Conservation (phyloP, 2,888 invertebrate species). For the Callimorpha dominula region DNA sequence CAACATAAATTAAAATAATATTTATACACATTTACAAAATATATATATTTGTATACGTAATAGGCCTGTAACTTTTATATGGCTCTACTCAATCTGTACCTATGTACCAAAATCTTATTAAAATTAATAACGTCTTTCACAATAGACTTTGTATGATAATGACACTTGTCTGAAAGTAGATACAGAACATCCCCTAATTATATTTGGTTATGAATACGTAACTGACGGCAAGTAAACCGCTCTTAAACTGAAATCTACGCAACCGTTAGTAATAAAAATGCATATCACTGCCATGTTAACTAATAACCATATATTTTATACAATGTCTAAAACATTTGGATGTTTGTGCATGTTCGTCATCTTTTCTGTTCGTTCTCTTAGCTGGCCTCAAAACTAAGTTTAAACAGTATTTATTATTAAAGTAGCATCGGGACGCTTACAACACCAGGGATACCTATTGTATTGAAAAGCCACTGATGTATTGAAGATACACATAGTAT, state of each 20-base stretch:
- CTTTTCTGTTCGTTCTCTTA: not conserved
- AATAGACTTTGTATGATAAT: not conserved
- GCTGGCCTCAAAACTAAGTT: not conserved
- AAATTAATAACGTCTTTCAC: conserved; percentile 20
- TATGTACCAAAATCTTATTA: conserved; percentile 13
- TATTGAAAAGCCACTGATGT: not conserved
- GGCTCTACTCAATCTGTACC: conserved; percentile 27
- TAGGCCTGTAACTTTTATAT: conserved; percentile 33
- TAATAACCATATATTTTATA: not conserved
- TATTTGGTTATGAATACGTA: not conserved
- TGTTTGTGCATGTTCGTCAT: not conserved
- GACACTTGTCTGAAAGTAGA: not conserved
- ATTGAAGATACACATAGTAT: not conserved
- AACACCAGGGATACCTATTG: not conserved
- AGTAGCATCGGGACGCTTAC: not conserved
- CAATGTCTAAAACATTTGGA: not conserved
- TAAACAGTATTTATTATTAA: not conserved
- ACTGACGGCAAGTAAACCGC: not conserved
- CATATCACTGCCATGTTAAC: not conserved
- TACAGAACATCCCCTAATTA: not conserved
- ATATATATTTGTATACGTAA: conserved; percentile 30
- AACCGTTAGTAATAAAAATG: not conserved
- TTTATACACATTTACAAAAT: conserved; percentile 80
- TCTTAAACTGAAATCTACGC: not conserved
- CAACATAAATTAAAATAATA: conserved; percentile 76